phyloP scores from a whole-genome alignment of 2,113 vertebrate genomes.

The Psilopsiagon aurifrons region DNA sequence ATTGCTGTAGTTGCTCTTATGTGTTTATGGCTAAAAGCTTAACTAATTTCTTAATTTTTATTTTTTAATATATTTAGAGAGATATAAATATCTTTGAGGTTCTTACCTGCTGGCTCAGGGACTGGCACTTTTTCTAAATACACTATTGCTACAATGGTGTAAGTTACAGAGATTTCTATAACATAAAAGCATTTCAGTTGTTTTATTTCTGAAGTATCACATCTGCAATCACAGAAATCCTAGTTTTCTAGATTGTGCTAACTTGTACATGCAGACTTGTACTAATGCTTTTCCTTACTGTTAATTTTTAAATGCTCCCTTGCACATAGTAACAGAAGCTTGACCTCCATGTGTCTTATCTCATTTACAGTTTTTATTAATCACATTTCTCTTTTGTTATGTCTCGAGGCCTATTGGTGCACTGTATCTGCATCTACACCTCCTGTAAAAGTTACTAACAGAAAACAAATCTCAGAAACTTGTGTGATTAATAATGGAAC shows the following conservation, averaged over 20 bases:
- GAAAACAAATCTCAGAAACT: neutral
- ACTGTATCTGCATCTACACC: neutral
- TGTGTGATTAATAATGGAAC: neutral
- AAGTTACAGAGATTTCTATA: neutral
- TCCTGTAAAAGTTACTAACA: neutral
- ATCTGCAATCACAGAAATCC: neutral
- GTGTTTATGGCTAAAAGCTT: neutral
- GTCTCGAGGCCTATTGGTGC: neutral
- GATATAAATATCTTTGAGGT: neutral
- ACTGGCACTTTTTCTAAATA: neutral
- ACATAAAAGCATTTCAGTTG: neutral
- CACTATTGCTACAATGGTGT: neutral
- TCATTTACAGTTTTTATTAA: neutral
- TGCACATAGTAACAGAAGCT: neutral
- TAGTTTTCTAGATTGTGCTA: neutral
- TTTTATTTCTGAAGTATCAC: neutral
- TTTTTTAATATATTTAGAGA: neutral
- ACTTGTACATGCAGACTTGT: neutral
- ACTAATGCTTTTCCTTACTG: neutral
- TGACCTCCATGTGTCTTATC: neutral
- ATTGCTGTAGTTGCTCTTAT: neutral
- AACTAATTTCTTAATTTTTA: neutral
- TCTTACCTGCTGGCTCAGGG: constrained; percentile 49
- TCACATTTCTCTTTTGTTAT: neutral
- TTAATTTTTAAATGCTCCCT: neutral